phyloP scores from a whole-genome alignment of 1,140 invertebrate genomes.

The Anastatus disparis region DNA sequence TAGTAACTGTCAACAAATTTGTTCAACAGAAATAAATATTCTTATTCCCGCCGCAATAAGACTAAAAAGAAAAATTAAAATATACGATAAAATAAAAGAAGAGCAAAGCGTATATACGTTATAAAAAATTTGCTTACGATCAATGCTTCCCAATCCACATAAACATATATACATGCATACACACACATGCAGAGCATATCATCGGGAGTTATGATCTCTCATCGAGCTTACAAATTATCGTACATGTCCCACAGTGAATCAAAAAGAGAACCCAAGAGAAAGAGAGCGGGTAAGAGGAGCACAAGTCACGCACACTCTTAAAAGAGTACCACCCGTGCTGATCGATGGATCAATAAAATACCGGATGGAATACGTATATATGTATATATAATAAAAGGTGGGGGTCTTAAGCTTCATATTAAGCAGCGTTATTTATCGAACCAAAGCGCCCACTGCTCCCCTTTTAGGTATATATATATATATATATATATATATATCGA shows the following conservation, averaged over 20 bases:
- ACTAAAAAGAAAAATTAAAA: slow-evolving; percentile 13
- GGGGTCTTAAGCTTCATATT: slow-evolving; percentile 51
- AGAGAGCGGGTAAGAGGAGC: neutral
- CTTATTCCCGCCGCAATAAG: neutral
- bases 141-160: neutral
- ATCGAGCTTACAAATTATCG: slow-evolving; percentile 43
- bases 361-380: neutral
- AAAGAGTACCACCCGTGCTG: slow-evolving; percentile 37
- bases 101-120: neutral
- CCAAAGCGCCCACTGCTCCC: slow-evolving; percentile 43
- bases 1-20: slow-evolving; percentile 18
- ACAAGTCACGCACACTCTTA: no score
- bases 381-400: no score
- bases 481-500: no score
- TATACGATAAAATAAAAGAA: neutral
- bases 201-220: slow-evolving; percentile 43
- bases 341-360: slow-evolving; percentile 46
- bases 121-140: slow-evolving; percentile 28
- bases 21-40: slow-evolving; percentile 7
- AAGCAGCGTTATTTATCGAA: slow-evolving; percentile 61
- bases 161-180: neutral
- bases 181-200: slow-evolving; percentile 4
- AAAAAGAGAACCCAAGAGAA: neutral
- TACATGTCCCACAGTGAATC: slow-evolving; percentile 39
- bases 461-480: neutral